These are phyloP conservation scores for Beaufortia kweichowensis DNA, from an alignment of 2,113 vertebrate species.

Conservation along the genomic window DNA sequence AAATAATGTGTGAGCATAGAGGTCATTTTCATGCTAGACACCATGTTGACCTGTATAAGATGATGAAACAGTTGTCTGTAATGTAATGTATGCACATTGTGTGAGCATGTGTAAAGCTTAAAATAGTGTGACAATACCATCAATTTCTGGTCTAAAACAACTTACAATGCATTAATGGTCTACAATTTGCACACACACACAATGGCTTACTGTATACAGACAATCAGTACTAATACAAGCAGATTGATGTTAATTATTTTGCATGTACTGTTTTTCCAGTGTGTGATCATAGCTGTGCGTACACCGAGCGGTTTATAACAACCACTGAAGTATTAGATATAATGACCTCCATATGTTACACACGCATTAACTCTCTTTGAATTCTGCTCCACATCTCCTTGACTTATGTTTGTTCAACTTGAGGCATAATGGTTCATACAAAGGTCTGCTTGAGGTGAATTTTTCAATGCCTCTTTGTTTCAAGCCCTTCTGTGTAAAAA, in stretches of 20 bases:
- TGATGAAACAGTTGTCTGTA: too few relatives aligned
- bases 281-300: conserved; percentile 54
- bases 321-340: conserved; percentile 52
- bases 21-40: conserved; percentile 58
- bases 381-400: conserved; percentile 36
- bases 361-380: conserved; percentile 43
- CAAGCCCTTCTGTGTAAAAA: conserved; percentile 9
- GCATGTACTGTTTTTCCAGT: conserved; percentile 41
- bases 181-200: not conserved
- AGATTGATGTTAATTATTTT: conserved; percentile 56
- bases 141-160: not conserved
- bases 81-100: too few relatives aligned
- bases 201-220: not conserved
- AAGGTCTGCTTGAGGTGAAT: conserved; percentile 15
- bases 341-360: conserved; percentile 50
- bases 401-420: conserved; percentile 34
- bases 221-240: conserved; percentile 44
- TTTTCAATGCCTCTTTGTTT: conserved; percentile 52
- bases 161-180: not conserved
- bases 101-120: too few relatives aligned
- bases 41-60: not conserved
- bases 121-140: too few relatives aligned
- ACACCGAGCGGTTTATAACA: conserved; percentile 58
- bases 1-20: conserved; percentile 57
- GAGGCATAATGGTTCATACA: conserved; percentile 22